A percentile compares a stretch with the other conserved stretches of the same genome.
phyloP scores from a whole-genome alignment of 92 coral and sea anemone species.

The Actinernus sp. region DNA sequence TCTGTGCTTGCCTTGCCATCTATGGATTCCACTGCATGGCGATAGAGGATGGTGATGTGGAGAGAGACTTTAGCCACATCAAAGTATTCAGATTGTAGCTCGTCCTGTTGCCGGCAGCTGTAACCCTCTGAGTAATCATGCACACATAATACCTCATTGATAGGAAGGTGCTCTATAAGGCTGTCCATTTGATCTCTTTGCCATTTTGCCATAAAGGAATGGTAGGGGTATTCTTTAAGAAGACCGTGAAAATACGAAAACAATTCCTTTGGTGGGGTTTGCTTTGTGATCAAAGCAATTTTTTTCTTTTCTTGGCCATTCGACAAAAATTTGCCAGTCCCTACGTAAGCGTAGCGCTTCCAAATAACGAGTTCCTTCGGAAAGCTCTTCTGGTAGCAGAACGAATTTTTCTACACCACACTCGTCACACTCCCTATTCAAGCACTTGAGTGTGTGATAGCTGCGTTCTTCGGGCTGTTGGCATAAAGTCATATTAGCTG shows the following conservation, averaged over 20 bases:
- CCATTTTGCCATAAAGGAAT: conserved; percentile 66
- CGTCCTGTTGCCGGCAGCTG: conserved; percentile 60
- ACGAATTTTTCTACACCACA: conserved; percentile 50
- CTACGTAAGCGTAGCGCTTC: conserved; percentile 39
- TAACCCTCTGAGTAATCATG: conserved; percentile 37
- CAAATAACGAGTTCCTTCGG: conserved; percentile 22
- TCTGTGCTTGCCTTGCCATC: conserved; percentile 55
- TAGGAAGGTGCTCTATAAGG: conserved; percentile 54
- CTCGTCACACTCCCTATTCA: conserved; percentile 50
- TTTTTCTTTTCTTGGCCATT: conserved; percentile 63
- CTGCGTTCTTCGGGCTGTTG: conserved; percentile 18
- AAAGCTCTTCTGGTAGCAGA: conserved; percentile 48
- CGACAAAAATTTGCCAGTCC: conserved; percentile 53
- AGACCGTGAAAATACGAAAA: conserved; percentile 32
- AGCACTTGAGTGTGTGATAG: conserved; percentile 44
- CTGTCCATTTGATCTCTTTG: conserved; percentile 53
- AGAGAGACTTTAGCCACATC: conserved; percentile 48
- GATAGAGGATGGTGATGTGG: conserved; percentile 61
- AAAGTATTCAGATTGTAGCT: conserved; percentile 59
- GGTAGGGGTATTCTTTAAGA: conserved; percentile 43
- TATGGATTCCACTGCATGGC: conserved; percentile 52
- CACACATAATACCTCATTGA: conserved; percentile 25
- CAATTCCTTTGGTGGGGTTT: conserved; percentile 29
- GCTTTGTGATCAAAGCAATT: conserved; percentile 31
- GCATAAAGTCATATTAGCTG: conserved; percentile 40